Evolutionary conservation across 92 coral and sea anemone species (phyloP).

Genomic region (Phenganax marumi): DNA sequence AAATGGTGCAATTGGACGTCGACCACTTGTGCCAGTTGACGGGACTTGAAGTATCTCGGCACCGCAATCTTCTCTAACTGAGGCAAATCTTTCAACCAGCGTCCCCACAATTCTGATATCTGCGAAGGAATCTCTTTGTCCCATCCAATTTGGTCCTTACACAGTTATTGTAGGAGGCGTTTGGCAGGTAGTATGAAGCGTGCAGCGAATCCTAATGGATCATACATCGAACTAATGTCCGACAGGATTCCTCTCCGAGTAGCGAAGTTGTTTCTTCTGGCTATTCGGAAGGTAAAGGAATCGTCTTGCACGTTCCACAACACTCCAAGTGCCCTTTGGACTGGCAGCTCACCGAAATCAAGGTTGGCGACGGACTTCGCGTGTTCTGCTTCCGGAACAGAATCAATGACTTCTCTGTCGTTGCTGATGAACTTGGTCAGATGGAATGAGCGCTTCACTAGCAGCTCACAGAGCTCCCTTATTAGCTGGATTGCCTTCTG

Average conservation of each 20-base stretch:
- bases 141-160: slow-evolving; percentile 38
- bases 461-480: not conserved
- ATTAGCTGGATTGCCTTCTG: slow-evolving; percentile 6
- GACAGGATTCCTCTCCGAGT: slow-evolving; percentile 44
- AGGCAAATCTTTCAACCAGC: slow-evolving; percentile 34
- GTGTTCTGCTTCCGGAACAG: slow-evolving; percentile 3
- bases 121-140: slow-evolving; percentile 21
- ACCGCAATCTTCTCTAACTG: not conserved
- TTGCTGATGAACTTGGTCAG: slow-evolving; percentile 23
- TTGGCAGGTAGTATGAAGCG: slow-evolving; percentile 24
- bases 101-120: not conserved
- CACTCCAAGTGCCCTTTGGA: slow-evolving; percentile 6
- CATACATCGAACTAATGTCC: slow-evolving; percentile 37
- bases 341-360: slow-evolving; percentile 23
- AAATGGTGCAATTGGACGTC: slow-evolving; percentile 10
- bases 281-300: not conserved
- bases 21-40: not conserved
- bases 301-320: slow-evolving; percentile 31
- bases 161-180: slow-evolving; percentile 24
- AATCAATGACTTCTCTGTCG: not conserved
- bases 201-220: slow-evolving; percentile 35
- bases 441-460: slow-evolving; percentile 14
- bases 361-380: slow-evolving; percentile 21
- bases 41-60: slow-evolving; percentile 25
- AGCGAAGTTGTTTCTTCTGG: not conserved